Evolutionary conservation across 35 echinoderm and acorn worm genomes (phyloP), one percentile per base, ranked within the genome.

Genomic region (Eucidaris tribuloides): DNA sequence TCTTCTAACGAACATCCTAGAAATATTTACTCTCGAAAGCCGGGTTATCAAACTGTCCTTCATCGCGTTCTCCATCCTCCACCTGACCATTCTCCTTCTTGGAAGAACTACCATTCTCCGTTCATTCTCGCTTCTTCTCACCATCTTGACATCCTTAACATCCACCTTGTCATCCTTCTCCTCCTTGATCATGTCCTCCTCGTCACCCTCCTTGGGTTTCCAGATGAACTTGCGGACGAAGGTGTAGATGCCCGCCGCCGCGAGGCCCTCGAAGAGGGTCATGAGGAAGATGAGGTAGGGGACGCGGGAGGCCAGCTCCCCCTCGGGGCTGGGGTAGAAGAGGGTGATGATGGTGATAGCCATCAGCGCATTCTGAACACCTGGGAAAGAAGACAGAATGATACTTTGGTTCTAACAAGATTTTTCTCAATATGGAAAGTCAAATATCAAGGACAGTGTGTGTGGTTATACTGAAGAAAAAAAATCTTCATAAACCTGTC

Each of bases 251-350:
- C 35, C 68, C 6, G 68, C 68, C 35, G 44, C 44, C 11, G 37
- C 2, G 68, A 74, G 38, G 37, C 68, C 68, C 37, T 74, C 68
- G 68, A 74, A 74, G 68, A 74, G 68, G 14, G 68, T 74, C 68
- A 74, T 74, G 68, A 74, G 68, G 41, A 74, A 74, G 38, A 74
- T 74, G 68, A 74, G 68, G 68, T n/a, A 74, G 13, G 68, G 68
- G 39, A 74, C 68, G 17, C 68, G 68, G 34, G 68, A 33, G 2
- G 68, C 68, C 7, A 74, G 41, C 68, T 74, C 68, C 2, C 35
- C 68, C 38, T 74, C 68, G 36, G 68, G 68, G 0, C 44, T 13
- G 2, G 68, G 68, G 38, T 74, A 74, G 68, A 74, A 74, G 38
- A 74, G 68, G 11, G 5, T 7, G 68, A 74, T 74, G 35, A 74